Evolutionary conservation across 2,797 vertebrate genomes (phyloP).

Genomic region (Hapalemur alaotrensis): DNA sequence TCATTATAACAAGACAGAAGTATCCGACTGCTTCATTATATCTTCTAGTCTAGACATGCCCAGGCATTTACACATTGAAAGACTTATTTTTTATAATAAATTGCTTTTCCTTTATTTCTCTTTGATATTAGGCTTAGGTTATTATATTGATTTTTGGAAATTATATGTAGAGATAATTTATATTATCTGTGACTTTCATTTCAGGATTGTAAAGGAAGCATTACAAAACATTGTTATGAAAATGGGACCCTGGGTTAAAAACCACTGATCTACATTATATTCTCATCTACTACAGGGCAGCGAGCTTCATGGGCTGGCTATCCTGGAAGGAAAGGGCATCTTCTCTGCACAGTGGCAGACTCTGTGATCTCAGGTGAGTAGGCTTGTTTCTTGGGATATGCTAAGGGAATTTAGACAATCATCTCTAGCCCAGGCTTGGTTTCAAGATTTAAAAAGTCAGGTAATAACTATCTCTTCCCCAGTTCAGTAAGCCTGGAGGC

Average conservation of each 20-base stretch:
- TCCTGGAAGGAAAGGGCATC: background rate
- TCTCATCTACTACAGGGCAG: background rate
- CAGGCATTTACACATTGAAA: slow-evolving; percentile 47
- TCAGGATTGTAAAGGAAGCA: slow-evolving; percentile 25
- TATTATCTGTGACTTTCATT: slow-evolving; percentile 47
- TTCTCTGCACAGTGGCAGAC: background rate
- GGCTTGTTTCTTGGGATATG: background rate
- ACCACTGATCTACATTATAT: background rate
- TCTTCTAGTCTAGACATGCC: slow-evolving; percentile 45
- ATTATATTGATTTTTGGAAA: slow-evolving; percentile 55
- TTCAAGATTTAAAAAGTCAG: slow-evolving; percentile 12
- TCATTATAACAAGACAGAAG: slow-evolving; percentile 25
- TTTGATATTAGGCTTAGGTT: slow-evolving; percentile 37
- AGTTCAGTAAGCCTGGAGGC: background rate
- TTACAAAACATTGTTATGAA: background rate
- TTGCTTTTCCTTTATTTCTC: slow-evolving; percentile 41
- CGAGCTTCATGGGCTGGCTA: background rate
- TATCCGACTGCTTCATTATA: background rate
- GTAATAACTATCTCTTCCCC: background rate
- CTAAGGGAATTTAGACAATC: background rate
- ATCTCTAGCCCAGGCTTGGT: background rate
- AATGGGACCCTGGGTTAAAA: background rate
- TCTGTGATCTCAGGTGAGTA: background rate
- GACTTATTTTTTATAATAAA: slow-evolving; percentile 58
- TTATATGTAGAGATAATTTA: slow-evolving; percentile 36